Percentiles rank a stretch among this genome's conserved stretches.
Evolutionary conservation across 1,140 invertebrate species (phyloP).

Genomic region (Trichonephila inaurata): DNA sequence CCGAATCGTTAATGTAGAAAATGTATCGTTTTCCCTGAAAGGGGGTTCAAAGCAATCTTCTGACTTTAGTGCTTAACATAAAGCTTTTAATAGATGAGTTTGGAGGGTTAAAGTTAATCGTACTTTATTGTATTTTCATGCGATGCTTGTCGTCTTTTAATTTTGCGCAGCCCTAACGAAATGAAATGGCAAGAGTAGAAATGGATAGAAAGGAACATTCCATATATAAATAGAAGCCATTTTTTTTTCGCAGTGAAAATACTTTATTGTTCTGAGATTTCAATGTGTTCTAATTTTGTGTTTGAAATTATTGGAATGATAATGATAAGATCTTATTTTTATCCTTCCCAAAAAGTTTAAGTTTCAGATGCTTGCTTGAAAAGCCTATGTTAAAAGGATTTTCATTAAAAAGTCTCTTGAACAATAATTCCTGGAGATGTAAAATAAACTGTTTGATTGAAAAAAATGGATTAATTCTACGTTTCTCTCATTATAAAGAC

Average conservation of each 20-base stretch:
- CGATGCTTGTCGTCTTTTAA: slow-evolving; percentile 13
- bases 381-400: no score
- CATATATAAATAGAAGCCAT: neutral
- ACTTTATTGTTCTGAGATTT: no score
- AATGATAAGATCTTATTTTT: no score
- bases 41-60: slow-evolving; percentile 6
- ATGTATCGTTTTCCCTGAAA: slow-evolving; percentile 46
- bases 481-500: no score
- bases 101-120: slow-evolving; percentile 40
- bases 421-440: no score
- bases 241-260: neutral
- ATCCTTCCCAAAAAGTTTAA: no score
- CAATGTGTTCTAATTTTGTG: no score
- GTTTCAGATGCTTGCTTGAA: no score
- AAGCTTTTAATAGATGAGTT: slow-evolving; percentile 45
- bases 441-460: no score
- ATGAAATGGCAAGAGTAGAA: neutral
- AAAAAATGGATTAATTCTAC: no score
- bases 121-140: slow-evolving; percentile 30
- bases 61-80: slow-evolving; percentile 58
- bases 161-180: neutral
- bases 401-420: no score
- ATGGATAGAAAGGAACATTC: neutral
- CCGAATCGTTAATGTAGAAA: slow-evolving; percentile 41
- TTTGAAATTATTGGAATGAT: no score